Base-by-base conservation (phyloP, 2,888 invertebrate genomes). In the Rugalucina vietnamica region DNA sequence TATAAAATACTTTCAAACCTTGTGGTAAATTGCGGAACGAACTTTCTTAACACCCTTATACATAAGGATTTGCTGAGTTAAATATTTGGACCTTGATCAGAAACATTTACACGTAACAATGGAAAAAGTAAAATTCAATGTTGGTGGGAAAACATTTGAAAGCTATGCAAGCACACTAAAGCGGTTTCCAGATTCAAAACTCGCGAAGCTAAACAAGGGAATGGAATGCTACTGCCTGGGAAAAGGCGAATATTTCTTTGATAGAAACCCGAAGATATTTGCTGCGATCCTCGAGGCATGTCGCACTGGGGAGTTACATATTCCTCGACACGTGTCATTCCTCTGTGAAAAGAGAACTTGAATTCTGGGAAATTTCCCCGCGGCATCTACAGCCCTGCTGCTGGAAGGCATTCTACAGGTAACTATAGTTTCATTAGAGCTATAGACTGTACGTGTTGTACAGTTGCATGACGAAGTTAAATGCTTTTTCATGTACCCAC, bases 321-420 rank as follows among this genome's bases (percentile, higher is more conserved):
- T 86, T 32, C 82, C 82, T 14, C 75, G 75, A 81, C 27, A 73
- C 83, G 4, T 86, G 86, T 39, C 75, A 78, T 8, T 50, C 77
- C n/a, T 49, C 74, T 10, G 75, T 81, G 34, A 78, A 37, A 54
- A 70, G 75, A 24, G 86, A 86, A 37, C 60, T 86, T 0, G 79
- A 82, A 29, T 86, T 78, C 39, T 86, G 82, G 86, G 77, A 76
- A 27, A 73, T 86, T 36, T 71, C 80, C 10, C 57, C 71, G 0
- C 27, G 76, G 8, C 37, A 69, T 29, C 72, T 81, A 14, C 73
- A 76, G 29, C 82, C 80, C 10, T 86, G 86, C 73, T 86, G 86
- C 34, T 86, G 76, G 79, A 72, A 76, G 50, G 75, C 79, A 0
- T 70, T 79, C 8, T 82, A 82, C 70, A 72, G 54, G 39, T 70